Evolutionary conservation across 2,113 vertebrate genomes (phyloP), one percentile per base, ranked within the genome.

Genomic region (chimpanzee (Pan troglodytes)): DNA sequence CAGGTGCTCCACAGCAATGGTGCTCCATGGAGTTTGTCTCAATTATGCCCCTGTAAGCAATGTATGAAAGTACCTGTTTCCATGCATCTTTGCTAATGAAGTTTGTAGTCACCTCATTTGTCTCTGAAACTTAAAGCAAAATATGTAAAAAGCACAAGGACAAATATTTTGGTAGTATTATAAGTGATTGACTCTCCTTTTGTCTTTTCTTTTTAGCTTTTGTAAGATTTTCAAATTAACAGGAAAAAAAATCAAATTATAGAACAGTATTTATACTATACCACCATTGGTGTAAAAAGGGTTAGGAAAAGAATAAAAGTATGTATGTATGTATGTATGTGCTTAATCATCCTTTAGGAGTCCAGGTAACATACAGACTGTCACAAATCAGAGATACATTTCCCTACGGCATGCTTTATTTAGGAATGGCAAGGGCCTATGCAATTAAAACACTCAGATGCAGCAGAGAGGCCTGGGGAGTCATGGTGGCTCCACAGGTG

Each of bases 201-300:
- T 48, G 11, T 52, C 5, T 27, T 78, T 20, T 52, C 5, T 27
- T 78, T 20, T n/a, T 45, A 40, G 17, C n/a, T 67, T 67, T 75
- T 81, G 40, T 89, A 40, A 50, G 18, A 40, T 91, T 95, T 97
- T 93, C 10, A 88, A n/a, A 67, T 88, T 81, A 96, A 85, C 7
- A 64, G n/a, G 38, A 50, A 50, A 91, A 57, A 91, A 88, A 45
- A 23, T 83, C 11, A 45, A 61, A n/a, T 59, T 88, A 80, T 1
- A 88, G 14, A 73, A 40, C 10, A 87, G 10, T 68, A 11, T 82
- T 27, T 70, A 25, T 76, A 55, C 25, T 27, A 55, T 61, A 79
- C 11, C 23, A 75, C 14, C 7, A 30, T 23, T 18, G 30, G 23
- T 61, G 0, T 86, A 86, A 82, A 90, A 84, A 87, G 11, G 20